These are phyloP conservation scores for Siniperca scherzeri DNA, from an alignment of 2,797 vertebrate genomes.

Conservation along the genomic window DNA sequence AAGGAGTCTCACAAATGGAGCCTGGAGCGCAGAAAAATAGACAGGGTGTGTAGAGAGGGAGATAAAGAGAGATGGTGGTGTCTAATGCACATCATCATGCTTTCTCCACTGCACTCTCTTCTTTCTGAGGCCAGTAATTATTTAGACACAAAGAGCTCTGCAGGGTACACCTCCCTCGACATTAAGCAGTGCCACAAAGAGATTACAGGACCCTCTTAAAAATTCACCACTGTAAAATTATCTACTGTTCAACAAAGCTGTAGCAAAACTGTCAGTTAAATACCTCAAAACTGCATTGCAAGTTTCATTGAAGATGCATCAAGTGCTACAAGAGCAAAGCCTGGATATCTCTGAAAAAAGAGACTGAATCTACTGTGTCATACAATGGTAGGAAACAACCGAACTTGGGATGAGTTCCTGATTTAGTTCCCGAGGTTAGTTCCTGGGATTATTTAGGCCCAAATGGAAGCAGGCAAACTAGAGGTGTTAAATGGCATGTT, in stretches of 20 bases:
- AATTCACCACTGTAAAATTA: slow-evolving; percentile 17
- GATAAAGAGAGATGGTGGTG: slow-evolving; percentile 46
- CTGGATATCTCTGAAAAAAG: not conserved
- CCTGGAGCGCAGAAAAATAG: slow-evolving; percentile 48
- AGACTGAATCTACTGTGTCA: not conserved
- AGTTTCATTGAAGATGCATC: slow-evolving; percentile 8
- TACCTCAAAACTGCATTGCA: slow-evolving; percentile 6
- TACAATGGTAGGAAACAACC: not conserved
- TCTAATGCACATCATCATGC: slow-evolving; percentile 62
- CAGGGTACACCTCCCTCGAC: slow-evolving; percentile 59
- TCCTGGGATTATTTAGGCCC: not conserved
- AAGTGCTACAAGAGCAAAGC: not conserved
- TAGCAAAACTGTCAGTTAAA: slow-evolving; percentile 28
- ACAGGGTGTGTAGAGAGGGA: slow-evolving; percentile 21
- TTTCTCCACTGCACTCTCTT: slow-evolving; percentile 57
- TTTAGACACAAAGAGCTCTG: slow-evolving; percentile 74
- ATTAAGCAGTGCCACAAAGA: slow-evolving; percentile 52
- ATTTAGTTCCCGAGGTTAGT: not conserved
- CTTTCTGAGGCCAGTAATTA: slow-evolving; percentile 74
- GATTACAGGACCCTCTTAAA: slow-evolving; percentile 50
- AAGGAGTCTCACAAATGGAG: slow-evolving; percentile 50
- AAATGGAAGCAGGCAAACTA: not conserved
- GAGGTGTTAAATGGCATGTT: not conserved
- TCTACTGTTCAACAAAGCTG: not conserved
- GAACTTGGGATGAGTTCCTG: not conserved